Percentiles rank a stretch among this genome's conserved stretches.
Conservation (phyloP, 30 jellyfish, hydroid and myxozoan genomes). For the Turritopsis rubra region DNA sequence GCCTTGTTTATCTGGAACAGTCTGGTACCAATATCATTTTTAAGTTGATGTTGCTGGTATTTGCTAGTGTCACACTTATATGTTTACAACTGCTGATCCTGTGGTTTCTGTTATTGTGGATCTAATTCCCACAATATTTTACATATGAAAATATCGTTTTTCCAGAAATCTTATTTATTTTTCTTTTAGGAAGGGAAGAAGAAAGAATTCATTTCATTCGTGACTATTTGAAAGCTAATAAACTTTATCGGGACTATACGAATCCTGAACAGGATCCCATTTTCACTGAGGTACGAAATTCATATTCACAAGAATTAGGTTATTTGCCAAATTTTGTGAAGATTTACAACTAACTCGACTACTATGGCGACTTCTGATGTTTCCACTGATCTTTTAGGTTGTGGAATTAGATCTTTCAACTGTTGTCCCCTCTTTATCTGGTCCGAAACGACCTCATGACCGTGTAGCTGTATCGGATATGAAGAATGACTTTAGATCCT, state of each 20-base stretch:
- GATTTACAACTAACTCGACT: too few species aligned
- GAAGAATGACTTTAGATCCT: constrained; percentile 62
- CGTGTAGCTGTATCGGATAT: constrained; percentile 81
- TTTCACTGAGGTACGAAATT: constrained; percentile 65
- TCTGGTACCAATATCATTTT: constrained; percentile 42
- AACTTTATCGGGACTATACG: constrained; percentile 54
- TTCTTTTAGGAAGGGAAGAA: constrained; percentile 58
- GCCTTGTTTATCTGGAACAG: constrained; percentile 55
- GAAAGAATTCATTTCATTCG: constrained; percentile 34
- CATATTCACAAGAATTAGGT: too few species aligned
- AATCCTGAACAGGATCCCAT: constrained; percentile 68
- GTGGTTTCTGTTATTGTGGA: not conserved
- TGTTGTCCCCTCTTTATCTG: constrained; percentile 86
- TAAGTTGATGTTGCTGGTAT: not conserved
- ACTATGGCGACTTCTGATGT: not conserved
- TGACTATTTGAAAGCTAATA: constrained; percentile 54
- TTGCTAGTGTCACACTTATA: not conserved
- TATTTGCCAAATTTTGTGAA: too few species aligned
- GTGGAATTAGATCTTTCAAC: constrained; percentile 79
- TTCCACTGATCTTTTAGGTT: constrained; percentile 28
- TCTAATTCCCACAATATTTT: not conserved
- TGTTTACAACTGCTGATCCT: not conserved
- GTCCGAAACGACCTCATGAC: constrained; percentile 93
- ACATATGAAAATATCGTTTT: not conserved
- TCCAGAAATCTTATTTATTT: too few species aligned